These are phyloP conservation scores for Uria aalge DNA, from an alignment of 2,113 vertebrate species.

Conservation along the genomic window DNA sequence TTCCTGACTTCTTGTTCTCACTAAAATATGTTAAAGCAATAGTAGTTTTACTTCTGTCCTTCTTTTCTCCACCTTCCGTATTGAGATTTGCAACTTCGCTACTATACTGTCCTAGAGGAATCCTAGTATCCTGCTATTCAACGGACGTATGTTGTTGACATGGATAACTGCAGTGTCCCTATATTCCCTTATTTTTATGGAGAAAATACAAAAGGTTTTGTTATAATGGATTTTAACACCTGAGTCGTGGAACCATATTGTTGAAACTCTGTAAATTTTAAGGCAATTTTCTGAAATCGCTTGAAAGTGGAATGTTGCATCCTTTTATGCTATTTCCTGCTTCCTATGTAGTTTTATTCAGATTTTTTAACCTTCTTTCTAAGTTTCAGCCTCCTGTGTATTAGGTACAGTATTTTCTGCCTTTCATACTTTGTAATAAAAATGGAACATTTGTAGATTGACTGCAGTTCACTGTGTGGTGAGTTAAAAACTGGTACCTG, in stretches of 20 bases:
- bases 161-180: conserved; percentile 64
- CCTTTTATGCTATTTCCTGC: conserved; percentile 68
- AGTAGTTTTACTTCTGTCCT: conserved; percentile 56
- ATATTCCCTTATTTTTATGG: conserved; percentile 73
- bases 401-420: conserved; percentile 80
- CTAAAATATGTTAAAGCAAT: conserved; percentile 72
- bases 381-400: conserved; percentile 76
- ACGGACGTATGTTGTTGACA: conserved; percentile 45
- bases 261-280: conserved; percentile 64
- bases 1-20: conserved; percentile 63
- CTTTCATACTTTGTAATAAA: conserved; percentile 85
- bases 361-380: conserved; percentile 72
- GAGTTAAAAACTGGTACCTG: not conserved
- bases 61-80: conserved; percentile 39
- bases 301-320: conserved; percentile 71
- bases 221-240: conserved; percentile 71
- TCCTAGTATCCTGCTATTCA: conserved; percentile 57
- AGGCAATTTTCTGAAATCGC: conserved; percentile 62
- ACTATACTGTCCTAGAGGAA: conserved; percentile 59
- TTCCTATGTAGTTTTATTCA: conserved; percentile 68
- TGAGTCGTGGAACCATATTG: conserved; percentile 56
- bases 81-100: conserved; percentile 25
- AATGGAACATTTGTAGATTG: conserved; percentile 76
- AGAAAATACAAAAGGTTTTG: conserved; percentile 65
- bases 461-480: conserved; percentile 68